Evolutionary conservation across 2,797 vertebrate genomes (phyloP).

Genomic region (Muscicapa striata): DNA sequence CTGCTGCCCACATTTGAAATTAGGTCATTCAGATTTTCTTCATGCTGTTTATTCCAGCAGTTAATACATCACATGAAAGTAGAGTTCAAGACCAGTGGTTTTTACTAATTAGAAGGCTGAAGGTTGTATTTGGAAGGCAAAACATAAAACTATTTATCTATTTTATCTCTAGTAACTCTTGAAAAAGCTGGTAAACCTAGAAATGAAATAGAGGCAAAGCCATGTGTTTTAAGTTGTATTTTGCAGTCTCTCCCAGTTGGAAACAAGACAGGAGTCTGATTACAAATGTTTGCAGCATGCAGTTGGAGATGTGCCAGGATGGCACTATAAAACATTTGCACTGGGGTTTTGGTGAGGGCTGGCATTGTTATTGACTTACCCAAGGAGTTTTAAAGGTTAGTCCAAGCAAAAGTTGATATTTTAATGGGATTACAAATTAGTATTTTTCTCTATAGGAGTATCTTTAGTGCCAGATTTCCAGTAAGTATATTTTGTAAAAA

Average conservation of each 20-base stretch:
- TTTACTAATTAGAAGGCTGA: neutral
- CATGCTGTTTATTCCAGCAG: conserved; percentile 1
- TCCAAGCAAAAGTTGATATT: conserved; percentile 9
- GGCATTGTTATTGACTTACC: neutral
- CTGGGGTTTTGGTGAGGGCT: neutral
- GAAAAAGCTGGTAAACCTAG: neutral
- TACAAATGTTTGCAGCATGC: neutral
- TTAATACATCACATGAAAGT: neutral
- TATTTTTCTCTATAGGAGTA: neutral
- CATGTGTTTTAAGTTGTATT: neutral
- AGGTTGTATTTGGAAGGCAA: conserved; percentile 1
- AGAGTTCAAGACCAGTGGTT: neutral
- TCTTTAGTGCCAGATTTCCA: neutral
- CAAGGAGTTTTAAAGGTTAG: conserved; percentile 34
- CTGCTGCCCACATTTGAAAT: conserved; percentile 50
- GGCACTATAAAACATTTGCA: neutral
- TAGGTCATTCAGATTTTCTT: conserved; percentile 54
- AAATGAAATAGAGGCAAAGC: neutral
- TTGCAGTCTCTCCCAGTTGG: conserved; percentile 6
- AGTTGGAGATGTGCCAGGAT: neutral
- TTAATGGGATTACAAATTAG: neutral
- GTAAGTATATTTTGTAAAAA: neutral
- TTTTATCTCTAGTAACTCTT: neutral
- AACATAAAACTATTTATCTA: neutral
- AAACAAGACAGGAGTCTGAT: neutral